Conservation (phyloP, 2,113 vertebrate genomes). For the Edolisoma coerulescens region DNA sequence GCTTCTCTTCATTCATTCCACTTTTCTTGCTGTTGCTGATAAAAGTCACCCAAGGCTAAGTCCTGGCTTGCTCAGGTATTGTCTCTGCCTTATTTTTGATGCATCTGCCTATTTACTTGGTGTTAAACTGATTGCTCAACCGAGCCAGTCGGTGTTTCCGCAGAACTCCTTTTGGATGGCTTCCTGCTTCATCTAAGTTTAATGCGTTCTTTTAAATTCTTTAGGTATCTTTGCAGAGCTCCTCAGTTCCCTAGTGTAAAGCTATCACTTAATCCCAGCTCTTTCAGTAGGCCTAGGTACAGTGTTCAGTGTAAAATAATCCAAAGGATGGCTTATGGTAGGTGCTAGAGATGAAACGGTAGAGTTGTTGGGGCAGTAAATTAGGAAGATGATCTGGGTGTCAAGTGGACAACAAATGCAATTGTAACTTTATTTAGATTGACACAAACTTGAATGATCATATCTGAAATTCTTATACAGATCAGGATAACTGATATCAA, state of each 20-base stretch:
- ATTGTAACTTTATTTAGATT: neutral
- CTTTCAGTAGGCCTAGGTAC: neutral
- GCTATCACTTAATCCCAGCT: neutral
- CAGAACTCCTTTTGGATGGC: neutral
- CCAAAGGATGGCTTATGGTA: neutral
- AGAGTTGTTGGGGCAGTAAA: neutral
- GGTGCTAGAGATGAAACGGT: neutral
- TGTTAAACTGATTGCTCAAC: neutral
- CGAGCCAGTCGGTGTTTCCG: neutral
- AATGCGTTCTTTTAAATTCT: neutral
- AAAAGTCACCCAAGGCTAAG: neutral
- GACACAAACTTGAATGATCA: neutral
- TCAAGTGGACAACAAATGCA: neutral
- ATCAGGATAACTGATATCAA: neutral
- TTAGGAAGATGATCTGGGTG: neutral
- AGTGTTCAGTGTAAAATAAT: neutral
- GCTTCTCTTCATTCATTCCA: neutral
- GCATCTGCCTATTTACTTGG: constrained; percentile 12
- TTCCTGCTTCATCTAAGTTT: constrained; percentile 25
- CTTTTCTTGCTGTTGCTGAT: neutral
- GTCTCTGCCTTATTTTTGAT: neutral
- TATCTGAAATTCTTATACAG: neutral
- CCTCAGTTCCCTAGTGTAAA: neutral
- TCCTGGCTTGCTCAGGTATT: neutral
- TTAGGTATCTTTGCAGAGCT: constrained; percentile 12